phyloP scores from a whole-genome alignment of 2,797 vertebrate genomes.

The Stomatorhinus walkeri region DNA sequence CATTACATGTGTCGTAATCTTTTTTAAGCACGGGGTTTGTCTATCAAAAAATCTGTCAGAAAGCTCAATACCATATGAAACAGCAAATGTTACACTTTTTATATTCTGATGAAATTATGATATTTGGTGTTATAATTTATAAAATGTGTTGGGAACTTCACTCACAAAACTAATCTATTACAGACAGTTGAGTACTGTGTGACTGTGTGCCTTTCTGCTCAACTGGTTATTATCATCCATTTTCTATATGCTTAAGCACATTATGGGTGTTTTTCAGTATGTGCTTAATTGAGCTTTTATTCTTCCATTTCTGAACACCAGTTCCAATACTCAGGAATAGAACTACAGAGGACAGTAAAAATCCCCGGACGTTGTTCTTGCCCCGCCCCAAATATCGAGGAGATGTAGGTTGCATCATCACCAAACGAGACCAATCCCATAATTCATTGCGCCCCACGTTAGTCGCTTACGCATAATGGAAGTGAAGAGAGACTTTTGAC shows the following conservation, averaged over 20 bases:
- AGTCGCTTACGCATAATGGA: background rate
- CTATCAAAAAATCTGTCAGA: too few species aligned
- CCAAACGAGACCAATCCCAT: background rate
- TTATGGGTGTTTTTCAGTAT: background rate
- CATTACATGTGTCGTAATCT: too few species aligned
- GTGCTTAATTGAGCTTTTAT: background rate
- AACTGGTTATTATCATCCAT: background rate
- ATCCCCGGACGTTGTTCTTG: background rate
- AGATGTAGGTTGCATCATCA: background rate
- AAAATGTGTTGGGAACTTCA: too few species aligned
- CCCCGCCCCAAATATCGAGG: background rate
- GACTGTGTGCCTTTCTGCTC: too few species aligned
- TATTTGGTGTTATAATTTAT: too few species aligned
- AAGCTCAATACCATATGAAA: too few species aligned
- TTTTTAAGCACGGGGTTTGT: too few species aligned
- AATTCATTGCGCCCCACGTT: too few species aligned
- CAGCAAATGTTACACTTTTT: too few species aligned
- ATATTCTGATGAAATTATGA: too few species aligned
- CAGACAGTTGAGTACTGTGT: too few species aligned
- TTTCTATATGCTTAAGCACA: background rate
- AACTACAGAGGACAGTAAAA: background rate
- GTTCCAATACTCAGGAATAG: background rate
- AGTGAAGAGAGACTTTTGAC: background rate
- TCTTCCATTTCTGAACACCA: background rate
- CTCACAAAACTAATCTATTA: too few species aligned